These are phyloP conservation scores for Drosophila flavopinicola DNA, from an alignment of 2,888 invertebrate genomes.

Conservation along the genomic window DNA sequence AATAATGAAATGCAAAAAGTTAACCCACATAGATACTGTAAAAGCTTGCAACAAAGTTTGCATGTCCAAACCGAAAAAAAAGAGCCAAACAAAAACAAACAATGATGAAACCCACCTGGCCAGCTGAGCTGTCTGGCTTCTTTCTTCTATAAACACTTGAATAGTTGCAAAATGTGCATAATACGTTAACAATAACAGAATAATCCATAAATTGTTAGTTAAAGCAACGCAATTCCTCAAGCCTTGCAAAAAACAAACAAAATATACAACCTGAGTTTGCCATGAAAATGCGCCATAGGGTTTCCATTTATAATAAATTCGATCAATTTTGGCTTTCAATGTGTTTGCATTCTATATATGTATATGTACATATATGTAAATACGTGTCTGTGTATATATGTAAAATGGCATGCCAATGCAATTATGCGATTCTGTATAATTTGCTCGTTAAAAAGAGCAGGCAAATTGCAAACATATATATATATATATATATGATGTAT, in stretches of 20 bases:
- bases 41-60: constrained; percentile 18
- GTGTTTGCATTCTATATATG: background rate
- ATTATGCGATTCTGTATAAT: constrained; percentile 48
- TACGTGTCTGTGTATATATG: background rate
- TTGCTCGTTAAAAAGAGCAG: constrained; percentile 38
- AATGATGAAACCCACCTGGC: constrained; percentile 43
- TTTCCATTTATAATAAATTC: constrained; percentile 19
- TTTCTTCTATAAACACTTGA: constrained; percentile 42
- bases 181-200: constrained; percentile 56
- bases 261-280: background rate
- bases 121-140: constrained; percentile 34
- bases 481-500: constrained; percentile 28
- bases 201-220: constrained; percentile 53
- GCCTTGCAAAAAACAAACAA: constrained; percentile 1
- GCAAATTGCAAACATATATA: constrained; percentile 22
- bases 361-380: background rate
- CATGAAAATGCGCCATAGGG: background rate
- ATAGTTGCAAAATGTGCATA: constrained; percentile 56
- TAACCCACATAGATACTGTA: constrained; percentile 1
- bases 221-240: constrained; percentile 49
- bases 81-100: background rate
- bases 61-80: constrained; percentile 5
- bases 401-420: constrained; percentile 35
- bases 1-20: constrained; percentile 19
- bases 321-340: constrained; percentile 14